These are phyloP conservation scores for Apeltes quadracus DNA, from an alignment of 2,113 vertebrate species.

Conservation along the genomic window DNA sequence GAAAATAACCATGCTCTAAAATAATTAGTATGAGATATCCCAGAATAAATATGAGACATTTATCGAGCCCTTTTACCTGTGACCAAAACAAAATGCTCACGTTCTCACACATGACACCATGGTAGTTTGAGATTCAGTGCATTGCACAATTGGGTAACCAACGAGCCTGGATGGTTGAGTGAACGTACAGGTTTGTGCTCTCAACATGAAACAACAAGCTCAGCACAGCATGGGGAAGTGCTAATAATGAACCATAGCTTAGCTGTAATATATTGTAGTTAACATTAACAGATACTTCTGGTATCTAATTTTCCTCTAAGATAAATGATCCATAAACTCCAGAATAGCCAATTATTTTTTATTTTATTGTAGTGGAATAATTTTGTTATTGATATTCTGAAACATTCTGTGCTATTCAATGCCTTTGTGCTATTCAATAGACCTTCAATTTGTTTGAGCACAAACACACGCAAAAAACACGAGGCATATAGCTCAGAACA, in stretches of 20 bases:
- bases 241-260: neutral
- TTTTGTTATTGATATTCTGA: constrained; percentile 2
- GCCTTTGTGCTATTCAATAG: neutral
- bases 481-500: constrained; percentile 67
- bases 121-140: neutral
- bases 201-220: constrained; percentile 2
- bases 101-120: neutral
- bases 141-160: neutral
- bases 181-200: neutral
- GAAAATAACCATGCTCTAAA: neutral
- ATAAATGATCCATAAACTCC: constrained; percentile 7
- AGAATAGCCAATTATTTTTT: neutral
- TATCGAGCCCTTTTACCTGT: neutral
- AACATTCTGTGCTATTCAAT: neutral
- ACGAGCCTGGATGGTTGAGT: neutral
- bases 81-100: neutral
- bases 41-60: neutral
- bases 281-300: constrained; percentile 3
- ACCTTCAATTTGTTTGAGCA: neutral
- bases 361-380: neutral
- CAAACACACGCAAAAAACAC: constrained; percentile 32
- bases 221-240: constrained; percentile 5
- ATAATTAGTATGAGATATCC: neutral
- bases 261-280: constrained; percentile 7
- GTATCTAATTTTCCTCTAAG: neutral